Percentiles rank a stretch among this genome's conserved stretches.
These are phyloP conservation scores for Asobara japonica DNA, from an alignment of 1,140 invertebrate genomes.

Conservation along the genomic window DNA sequence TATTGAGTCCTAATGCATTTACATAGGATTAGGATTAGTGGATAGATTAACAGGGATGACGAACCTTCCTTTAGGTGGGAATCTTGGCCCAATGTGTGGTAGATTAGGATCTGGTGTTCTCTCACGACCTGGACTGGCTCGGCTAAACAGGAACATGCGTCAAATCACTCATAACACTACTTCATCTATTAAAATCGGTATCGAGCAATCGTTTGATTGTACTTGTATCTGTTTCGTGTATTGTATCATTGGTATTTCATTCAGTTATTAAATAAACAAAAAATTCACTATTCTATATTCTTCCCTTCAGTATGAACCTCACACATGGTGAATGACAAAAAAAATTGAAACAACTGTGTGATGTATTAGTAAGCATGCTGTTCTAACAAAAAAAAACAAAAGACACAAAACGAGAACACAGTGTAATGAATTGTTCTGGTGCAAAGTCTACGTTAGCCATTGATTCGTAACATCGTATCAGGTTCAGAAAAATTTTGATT, in stretches of 20 bases:
- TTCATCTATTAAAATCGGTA: constrained; percentile 5
- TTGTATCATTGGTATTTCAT: background rate
- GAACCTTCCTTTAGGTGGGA: constrained; percentile 83
- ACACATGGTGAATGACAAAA: background rate
- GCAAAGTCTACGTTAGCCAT: background rate
- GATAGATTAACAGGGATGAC: constrained; percentile 44
- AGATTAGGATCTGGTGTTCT: constrained; percentile 79
- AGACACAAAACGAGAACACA: constrained; percentile 14
- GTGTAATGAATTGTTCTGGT: background rate
- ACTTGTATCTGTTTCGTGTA: background rate
- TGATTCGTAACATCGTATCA: too few species aligned
- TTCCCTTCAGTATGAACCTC: too few species aligned
- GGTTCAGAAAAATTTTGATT: too few species aligned
- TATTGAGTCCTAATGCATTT: too few species aligned
- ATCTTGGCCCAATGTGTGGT: constrained; percentile 87
- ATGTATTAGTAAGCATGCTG: constrained; percentile 6
- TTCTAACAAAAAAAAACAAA: background rate
- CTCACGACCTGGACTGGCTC: constrained; percentile 84
- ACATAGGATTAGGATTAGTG: constrained; percentile 16
- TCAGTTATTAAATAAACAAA: background rate
- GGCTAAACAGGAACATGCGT: constrained; percentile 77
- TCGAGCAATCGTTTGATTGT: constrained; percentile 7
- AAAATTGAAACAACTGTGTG: constrained; percentile 11
- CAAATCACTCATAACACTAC: constrained; percentile 66
- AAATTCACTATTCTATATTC: too few species aligned